A percentile compares a stretch with the other conserved stretches of the same genome.
Evolutionary conservation across 1,140 invertebrate genomes (phyloP).

Genomic region (Gerris buenoi): DNA sequence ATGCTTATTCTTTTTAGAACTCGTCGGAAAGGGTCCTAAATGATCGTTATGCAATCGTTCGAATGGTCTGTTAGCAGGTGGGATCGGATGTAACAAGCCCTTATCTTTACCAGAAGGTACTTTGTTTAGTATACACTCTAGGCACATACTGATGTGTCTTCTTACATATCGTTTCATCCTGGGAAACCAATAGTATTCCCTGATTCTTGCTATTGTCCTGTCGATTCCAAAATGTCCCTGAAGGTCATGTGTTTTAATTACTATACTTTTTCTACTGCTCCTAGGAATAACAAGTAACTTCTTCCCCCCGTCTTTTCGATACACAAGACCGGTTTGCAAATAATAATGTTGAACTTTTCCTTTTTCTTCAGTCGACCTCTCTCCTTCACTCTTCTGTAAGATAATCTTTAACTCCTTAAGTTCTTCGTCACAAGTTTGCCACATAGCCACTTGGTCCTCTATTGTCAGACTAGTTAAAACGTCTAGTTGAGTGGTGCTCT

Average conservation of each 20-base stretch:
- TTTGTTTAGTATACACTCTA: slow-evolving; percentile 18
- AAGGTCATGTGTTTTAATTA: neutral
- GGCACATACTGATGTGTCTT: slow-evolving; percentile 17
- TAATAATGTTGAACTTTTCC: no score
- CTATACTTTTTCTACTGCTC: neutral
- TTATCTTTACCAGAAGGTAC: slow-evolving; percentile 14
- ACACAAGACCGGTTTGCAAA: no score
- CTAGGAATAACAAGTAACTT: no score
- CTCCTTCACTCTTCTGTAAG: no score
- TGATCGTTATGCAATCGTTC: neutral
- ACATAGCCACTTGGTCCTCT: no score
- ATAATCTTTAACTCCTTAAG: no score
- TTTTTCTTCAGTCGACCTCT: no score
- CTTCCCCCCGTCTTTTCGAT: no score
- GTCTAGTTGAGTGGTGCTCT: no score
- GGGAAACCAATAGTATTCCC: slow-evolving; percentile 12
- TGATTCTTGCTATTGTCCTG: neutral
- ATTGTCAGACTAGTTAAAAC: no score
- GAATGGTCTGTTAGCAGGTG: neutral
- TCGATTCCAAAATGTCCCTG: neutral
- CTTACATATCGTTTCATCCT: slow-evolving; percentile 15
- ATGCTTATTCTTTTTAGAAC: neutral
- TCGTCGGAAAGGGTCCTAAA: neutral
- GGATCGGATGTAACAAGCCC: slow-evolving; percentile 16
- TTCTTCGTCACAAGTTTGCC: no score